Percentiles rank a stretch among this genome's conserved stretches.
These are phyloP conservation scores for Varanus salvator DNA, from an alignment of 2,113 vertebrate species.

Conservation along the genomic window DNA sequence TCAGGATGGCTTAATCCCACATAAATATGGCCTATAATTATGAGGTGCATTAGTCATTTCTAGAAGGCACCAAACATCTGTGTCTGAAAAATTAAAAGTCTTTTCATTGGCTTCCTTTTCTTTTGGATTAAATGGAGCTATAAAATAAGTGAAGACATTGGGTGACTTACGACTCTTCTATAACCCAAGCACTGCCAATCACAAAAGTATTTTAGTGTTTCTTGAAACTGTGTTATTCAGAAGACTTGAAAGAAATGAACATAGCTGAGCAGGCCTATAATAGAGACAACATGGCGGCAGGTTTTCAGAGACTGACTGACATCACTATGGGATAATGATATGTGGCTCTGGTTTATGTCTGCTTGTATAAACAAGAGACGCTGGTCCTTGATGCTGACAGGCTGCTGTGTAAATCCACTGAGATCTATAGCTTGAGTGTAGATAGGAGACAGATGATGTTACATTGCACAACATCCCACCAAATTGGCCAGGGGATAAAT, in stretches of 20 bases:
- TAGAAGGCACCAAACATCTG: neutral
- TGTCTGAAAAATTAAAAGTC: neutral
- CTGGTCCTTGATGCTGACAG: constrained; percentile 16
- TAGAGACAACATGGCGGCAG: constrained; percentile 5
- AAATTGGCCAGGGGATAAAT: constrained; percentile 5
- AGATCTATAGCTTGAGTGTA: constrained; percentile 7
- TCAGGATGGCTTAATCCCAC: no score
- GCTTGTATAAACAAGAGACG: neutral
- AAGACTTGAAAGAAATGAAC: neutral
- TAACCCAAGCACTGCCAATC: neutral
- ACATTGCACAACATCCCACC: neutral
- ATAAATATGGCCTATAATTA: neutral
- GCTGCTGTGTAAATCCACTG: neutral
- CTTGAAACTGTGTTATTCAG: neutral
- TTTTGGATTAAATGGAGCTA: neutral
- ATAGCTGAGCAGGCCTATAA: neutral
- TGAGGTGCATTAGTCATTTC: neutral
- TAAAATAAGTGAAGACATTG: neutral
- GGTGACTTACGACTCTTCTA: neutral
- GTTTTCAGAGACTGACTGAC: neutral
- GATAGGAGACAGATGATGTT: constrained; percentile 1
- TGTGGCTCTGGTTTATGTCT: constrained; percentile 2
- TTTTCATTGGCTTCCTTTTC: neutral
- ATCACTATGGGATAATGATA: neutral
- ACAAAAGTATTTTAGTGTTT: neutral